A percentile compares a stretch with the other conserved stretches of the same genome.
Evolutionary conservation across 2,797 vertebrate species (phyloP).

Genomic region (Anableps anableps): DNA sequence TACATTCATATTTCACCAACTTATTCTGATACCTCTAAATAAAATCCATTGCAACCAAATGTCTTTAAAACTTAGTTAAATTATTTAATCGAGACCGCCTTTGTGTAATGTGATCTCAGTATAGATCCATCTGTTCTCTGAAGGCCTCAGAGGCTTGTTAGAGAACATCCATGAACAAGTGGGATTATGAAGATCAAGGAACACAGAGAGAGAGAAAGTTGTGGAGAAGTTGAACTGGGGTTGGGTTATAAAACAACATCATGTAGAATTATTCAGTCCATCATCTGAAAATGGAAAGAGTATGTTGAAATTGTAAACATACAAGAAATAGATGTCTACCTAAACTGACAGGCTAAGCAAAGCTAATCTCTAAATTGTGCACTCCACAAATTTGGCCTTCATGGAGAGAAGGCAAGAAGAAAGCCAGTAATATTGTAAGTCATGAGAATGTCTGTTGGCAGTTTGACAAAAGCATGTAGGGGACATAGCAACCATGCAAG

Average conservation of each 20-base stretch:
- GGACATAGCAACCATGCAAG: background rate
- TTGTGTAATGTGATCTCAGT: background rate
- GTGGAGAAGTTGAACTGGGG: background rate
- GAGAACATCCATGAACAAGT: background rate
- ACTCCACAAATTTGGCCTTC: too few species aligned
- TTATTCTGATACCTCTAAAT: background rate
- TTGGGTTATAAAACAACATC: background rate
- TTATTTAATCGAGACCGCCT: background rate
- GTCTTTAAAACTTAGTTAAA: background rate
- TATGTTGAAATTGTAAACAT: background rate
- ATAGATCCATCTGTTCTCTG: background rate
- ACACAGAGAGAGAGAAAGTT: background rate
- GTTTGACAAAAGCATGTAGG: background rate
- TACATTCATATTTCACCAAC: background rate
- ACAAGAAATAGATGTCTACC: background rate
- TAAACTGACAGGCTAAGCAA: background rate
- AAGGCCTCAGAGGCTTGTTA: background rate
- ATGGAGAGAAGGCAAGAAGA: background rate
- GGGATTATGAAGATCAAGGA: background rate
- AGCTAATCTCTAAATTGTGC: background rate
- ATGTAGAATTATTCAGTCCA: background rate
- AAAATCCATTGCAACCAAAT: background rate
- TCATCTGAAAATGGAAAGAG: background rate
- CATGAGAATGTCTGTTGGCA: background rate
- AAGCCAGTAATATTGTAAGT: background rate